Evolutionary conservation across 1,140 invertebrate genomes (phyloP), one percentile per base, ranked within the genome.

Genomic region (Sarcophaga bullata): DNA sequence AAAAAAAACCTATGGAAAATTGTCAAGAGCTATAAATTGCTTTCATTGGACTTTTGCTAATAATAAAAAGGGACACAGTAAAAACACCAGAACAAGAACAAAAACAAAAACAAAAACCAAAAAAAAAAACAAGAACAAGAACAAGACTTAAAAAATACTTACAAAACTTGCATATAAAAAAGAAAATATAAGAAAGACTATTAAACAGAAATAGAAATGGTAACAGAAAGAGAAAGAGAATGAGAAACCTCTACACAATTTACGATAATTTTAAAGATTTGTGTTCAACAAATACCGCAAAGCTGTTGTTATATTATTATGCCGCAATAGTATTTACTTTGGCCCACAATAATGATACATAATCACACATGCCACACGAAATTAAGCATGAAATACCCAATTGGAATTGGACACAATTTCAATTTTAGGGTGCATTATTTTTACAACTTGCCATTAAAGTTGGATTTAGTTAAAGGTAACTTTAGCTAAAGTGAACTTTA

Each of bases 251-350:
- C 75, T 48, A 19, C 75, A 78, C 75, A 78, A 78, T 78, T 78
- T 78, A 78, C 75, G 75, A 78, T 78, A 78, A 78, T 78, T 78
- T 78, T 19, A 78, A 78, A 78, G 75, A 78, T 78, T 78, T 78
- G 75, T 78, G 75, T 78, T 78, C 75, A 50, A 78, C 75, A 78
- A 78, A 78, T 78, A 78, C 75, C 75, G 75, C 48, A 78, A 78
- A 78, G 75, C 75, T 78, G 75, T 78, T 78, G 75, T 78, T 78
- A 78, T 78, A 50, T 78, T 78, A 78, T 78, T 78, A 78, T 78
- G 75, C 75, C 75, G 75, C 75, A 78, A 78, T 78, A 49, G 75
- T 78, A 78, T 78, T 52, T 52, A 52, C 75, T 78, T 78, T 78
- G 75, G 75, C 75, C 49, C 75, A 78, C 75, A 78, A 78, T 78